A percentile compares a stretch with the other conserved stretches of the same genome.
These are phyloP conservation scores for Zosterops japonicus DNA, from an alignment of 2,113 vertebrate genomes.

Conservation along the genomic window DNA sequence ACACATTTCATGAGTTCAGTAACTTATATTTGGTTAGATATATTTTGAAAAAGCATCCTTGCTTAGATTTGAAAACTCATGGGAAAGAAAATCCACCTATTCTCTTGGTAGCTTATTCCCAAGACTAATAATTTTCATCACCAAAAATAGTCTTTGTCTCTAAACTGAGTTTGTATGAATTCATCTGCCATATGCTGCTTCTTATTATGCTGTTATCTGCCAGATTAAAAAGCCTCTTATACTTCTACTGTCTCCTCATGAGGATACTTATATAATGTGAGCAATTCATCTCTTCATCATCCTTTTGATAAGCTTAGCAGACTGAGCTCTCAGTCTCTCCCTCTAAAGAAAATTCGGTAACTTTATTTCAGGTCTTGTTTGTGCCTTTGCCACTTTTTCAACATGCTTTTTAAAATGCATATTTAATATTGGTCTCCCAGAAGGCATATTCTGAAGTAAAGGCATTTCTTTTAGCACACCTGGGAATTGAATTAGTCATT, in stretches of 20 bases:
- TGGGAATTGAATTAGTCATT: not conserved
- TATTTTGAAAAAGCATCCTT: not conserved
- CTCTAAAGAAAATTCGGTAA: not conserved
- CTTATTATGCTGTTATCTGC: not conserved
- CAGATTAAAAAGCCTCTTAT: conserved; percentile 10
- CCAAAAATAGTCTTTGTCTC: not conserved
- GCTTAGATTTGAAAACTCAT: conserved; percentile 1
- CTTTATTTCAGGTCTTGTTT: not conserved
- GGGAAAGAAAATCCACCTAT: not conserved
- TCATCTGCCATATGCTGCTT: not conserved
- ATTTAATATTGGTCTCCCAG: not conserved
- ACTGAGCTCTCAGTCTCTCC: not conserved
- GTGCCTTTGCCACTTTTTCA: not conserved
- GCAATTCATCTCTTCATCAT: conserved; percentile 3
- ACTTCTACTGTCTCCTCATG: not conserved
- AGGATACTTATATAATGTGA: conserved; percentile 20
- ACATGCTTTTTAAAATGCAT: not conserved
- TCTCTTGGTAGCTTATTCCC: conserved; percentile 4
- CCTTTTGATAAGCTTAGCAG: conserved; percentile 9
- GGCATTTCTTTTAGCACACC: not conserved
- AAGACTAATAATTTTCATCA: not conserved
- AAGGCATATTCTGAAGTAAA: not conserved
- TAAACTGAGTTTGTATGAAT: not conserved
- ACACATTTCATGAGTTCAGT: not conserved
- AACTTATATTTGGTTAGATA: not conserved